A percentile compares a stretch with the other conserved stretches of the same genome.
These are phyloP conservation scores for Neodiprion virginianus DNA, from an alignment of 1,140 invertebrate genomes.

Conservation along the genomic window DNA sequence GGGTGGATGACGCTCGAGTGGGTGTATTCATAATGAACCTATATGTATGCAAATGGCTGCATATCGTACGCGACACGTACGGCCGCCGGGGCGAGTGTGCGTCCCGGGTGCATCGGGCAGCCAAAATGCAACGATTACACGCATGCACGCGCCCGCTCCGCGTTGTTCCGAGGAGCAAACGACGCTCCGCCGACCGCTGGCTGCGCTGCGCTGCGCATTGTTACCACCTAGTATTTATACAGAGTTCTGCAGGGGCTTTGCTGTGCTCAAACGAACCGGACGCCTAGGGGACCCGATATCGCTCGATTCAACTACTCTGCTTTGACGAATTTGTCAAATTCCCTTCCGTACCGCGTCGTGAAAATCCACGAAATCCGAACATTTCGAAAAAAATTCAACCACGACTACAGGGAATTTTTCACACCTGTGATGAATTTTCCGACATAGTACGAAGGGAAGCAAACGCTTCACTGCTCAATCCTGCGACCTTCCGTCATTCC, in stretches of 20 bases:
- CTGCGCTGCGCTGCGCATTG: not conserved
- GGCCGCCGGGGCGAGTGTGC: constrained; percentile 10
- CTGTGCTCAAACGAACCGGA: not conserved
- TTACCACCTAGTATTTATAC: not conserved
- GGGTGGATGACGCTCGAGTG: constrained; percentile 48
- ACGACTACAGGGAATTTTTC: too few species aligned
- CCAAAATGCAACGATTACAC: constrained; percentile 43
- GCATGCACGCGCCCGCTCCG: constrained; percentile 31
- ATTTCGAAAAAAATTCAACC: too few species aligned
- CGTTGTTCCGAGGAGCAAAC: constrained; percentile 29
- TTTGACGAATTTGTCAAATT: not conserved
- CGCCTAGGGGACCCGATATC: not conserved
- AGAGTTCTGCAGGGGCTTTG: constrained; percentile 1
- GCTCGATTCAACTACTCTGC: not conserved
- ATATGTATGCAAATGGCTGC: constrained; percentile 64
- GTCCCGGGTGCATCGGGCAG: constrained; percentile 19
- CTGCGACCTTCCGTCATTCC: too few species aligned
- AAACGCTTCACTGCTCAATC: too few species aligned
- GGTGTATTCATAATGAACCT: constrained; percentile 63
- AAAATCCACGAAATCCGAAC: too few species aligned
- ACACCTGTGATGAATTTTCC: too few species aligned
- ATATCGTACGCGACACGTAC: constrained; percentile 47
- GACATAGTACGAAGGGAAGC: too few species aligned
- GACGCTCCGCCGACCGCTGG: constrained; percentile 15
- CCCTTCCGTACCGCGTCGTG: too few species aligned